phyloP scores from a whole-genome alignment of 2,113 vertebrate genomes.

The Brachyistius frenatus region DNA sequence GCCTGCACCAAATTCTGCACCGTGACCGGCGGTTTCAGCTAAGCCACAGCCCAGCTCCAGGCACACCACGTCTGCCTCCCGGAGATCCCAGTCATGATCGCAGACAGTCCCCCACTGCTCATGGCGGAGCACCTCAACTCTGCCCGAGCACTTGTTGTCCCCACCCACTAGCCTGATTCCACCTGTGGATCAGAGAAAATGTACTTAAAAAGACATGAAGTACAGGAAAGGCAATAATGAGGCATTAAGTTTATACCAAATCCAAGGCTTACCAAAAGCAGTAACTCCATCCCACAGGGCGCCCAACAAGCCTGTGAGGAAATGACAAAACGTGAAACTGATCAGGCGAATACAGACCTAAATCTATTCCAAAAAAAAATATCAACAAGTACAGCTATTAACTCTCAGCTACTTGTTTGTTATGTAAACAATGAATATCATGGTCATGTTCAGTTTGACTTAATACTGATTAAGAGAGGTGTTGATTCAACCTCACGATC shows the following conservation, averaged over 20 bases:
- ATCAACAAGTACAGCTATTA: neutral
- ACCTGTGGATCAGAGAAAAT: slow-evolving; percentile 61
- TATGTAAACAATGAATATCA: too few species aligned
- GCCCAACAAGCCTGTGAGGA: slow-evolving; percentile 65
- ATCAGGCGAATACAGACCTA: neutral
- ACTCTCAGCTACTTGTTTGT: too few species aligned
- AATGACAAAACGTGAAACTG: slow-evolving; percentile 1
- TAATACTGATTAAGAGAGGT: too few species aligned
- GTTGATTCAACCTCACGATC: too few species aligned
- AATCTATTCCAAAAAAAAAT: neutral
- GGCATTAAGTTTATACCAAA: neutral
- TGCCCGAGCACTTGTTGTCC: slow-evolving; percentile 77
- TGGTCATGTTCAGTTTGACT: too few species aligned
- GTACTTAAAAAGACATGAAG: neutral
- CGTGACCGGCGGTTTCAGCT: slow-evolving; percentile 60
- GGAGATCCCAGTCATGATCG: slow-evolving; percentile 76
- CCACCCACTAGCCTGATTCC: slow-evolving; percentile 74
- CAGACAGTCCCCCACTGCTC: slow-evolving; percentile 83
- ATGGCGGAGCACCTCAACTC: slow-evolving; percentile 80
- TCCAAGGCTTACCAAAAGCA: slow-evolving; percentile 72
- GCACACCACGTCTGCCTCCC: slow-evolving; percentile 82
- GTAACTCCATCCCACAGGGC: slow-evolving; percentile 66
- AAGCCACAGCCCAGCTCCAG: slow-evolving; percentile 82
- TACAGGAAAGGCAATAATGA: too few species aligned
- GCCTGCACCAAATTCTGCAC: slow-evolving; percentile 58